Percentiles rank a stretch among this genome's conserved stretches.
phyloP scores from a whole-genome alignment of 2,797 vertebrate species.

The Pristis pectinata region DNA sequence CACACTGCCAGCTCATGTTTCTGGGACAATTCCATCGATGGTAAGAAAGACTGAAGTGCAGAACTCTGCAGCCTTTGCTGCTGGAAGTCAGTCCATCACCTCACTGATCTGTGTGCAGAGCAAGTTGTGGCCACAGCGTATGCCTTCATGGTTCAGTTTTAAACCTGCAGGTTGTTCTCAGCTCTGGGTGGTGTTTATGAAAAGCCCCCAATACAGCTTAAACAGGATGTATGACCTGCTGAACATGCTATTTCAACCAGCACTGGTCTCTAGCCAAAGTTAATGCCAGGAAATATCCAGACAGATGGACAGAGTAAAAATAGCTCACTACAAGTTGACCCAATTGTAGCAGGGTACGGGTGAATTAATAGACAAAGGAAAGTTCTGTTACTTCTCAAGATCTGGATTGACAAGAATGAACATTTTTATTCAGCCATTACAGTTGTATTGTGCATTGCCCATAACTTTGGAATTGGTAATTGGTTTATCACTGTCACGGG shows the following conservation, averaged over 20 bases:
- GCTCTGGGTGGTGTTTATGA: not conserved
- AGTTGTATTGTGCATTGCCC: not conserved
- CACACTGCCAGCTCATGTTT: conserved; percentile 45
- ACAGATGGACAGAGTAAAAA: not conserved
- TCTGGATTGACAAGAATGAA: not conserved
- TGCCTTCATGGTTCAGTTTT: not conserved
- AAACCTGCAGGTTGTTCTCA: not conserved
- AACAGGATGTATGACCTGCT: not conserved
- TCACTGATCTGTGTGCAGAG: not conserved
- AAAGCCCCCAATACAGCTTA: not conserved
- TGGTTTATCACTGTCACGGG: too few species aligned
- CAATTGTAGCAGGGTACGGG: too few species aligned
- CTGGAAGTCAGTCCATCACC: not conserved
- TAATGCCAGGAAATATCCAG: not conserved
- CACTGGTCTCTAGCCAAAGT: not conserved
- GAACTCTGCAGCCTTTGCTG: too few species aligned
- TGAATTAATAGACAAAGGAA: not conserved
- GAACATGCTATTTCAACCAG: not conserved
- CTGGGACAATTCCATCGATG: conserved; percentile 44
- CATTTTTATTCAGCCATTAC: not conserved
- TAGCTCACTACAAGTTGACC: not conserved
- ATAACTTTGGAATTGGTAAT: not conserved
- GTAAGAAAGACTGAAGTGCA: not conserved
- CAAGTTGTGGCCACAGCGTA: not conserved
- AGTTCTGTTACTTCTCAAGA: not conserved